phyloP scores from a whole-genome alignment of 2,797 vertebrate species.

The Enteromius paludinosus region DNA sequence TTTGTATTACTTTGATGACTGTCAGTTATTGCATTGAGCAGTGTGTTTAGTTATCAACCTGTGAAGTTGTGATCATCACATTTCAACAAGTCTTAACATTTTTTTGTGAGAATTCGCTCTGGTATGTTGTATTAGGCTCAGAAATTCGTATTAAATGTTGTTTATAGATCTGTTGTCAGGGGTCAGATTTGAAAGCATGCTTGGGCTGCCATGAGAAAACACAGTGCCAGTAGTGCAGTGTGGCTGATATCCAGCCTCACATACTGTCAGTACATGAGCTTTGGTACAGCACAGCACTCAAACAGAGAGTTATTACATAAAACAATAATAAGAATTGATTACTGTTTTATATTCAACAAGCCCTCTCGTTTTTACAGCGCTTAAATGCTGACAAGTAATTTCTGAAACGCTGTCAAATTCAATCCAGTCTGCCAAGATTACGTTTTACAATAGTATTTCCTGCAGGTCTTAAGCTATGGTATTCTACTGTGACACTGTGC shows the following conservation, averaged over 20 bases:
- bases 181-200: slow-evolving; percentile 35
- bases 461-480: slow-evolving; percentile 7
- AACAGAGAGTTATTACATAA: slow-evolving; percentile 6
- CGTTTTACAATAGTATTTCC: neutral
- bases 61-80: neutral
- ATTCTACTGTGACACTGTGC: neutral
- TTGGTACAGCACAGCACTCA: slow-evolving; percentile 59
- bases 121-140: neutral
- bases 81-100: slow-evolving; percentile 3
- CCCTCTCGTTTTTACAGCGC: neutral
- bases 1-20: slow-evolving; percentile 1
- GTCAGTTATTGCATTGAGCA: neutral
- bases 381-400: slow-evolving; percentile 25
- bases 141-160: neutral
- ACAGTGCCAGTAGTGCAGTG: slow-evolving; percentile 74
- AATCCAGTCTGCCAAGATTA: slow-evolving; percentile 18
- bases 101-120: neutral
- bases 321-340: slow-evolving; percentile 23
- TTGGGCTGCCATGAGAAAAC: slow-evolving; percentile 61
- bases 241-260: slow-evolving; percentile 74
- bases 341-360: neutral
- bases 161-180: slow-evolving; percentile 31
- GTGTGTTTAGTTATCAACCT: neutral
- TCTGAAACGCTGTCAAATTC: slow-evolving; percentile 25
- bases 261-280: slow-evolving; percentile 73